Evolutionary conservation across 2,797 vertebrate genomes (phyloP).

Genomic region (Bovichtus variegatus): DNA sequence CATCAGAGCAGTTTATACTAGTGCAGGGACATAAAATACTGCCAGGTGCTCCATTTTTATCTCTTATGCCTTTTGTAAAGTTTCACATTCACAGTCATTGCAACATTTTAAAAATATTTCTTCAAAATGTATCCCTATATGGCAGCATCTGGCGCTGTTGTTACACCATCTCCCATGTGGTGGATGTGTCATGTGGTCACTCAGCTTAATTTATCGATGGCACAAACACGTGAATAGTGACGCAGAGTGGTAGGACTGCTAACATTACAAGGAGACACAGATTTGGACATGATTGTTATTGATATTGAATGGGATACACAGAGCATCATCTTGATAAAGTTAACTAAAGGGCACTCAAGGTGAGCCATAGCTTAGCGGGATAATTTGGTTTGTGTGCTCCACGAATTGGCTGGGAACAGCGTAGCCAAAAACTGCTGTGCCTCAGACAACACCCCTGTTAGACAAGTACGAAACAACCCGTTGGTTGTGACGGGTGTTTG

Average conservation of each 20-base stretch:
- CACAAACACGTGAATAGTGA: no score
- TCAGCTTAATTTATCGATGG: no score
- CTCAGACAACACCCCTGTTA: not conserved
- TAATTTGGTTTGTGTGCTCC: not conserved
- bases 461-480: no score
- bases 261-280: no score
- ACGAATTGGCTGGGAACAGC: not conserved
- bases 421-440: no score
- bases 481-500: no score
- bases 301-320: not conserved
- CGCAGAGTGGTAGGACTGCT: no score
- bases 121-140: no score
- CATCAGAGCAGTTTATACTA: conserved; percentile 53
- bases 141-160: not conserved
- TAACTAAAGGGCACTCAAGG: not conserved
- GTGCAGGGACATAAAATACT: conserved; percentile 31
- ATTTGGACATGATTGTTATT: no score
- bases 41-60: conserved; percentile 51
- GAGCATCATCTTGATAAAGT: not conserved
- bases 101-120: no score
- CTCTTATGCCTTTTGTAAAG: conserved; percentile 42
- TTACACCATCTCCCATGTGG: not conserved
- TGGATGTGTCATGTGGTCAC: no score
- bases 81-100: not conserved
- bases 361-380: not conserved